Evolutionary conservation across 2,888 invertebrate genomes (phyloP), one percentile per base, ranked within the genome.

Genomic region (Eurytoma californica): DNA sequence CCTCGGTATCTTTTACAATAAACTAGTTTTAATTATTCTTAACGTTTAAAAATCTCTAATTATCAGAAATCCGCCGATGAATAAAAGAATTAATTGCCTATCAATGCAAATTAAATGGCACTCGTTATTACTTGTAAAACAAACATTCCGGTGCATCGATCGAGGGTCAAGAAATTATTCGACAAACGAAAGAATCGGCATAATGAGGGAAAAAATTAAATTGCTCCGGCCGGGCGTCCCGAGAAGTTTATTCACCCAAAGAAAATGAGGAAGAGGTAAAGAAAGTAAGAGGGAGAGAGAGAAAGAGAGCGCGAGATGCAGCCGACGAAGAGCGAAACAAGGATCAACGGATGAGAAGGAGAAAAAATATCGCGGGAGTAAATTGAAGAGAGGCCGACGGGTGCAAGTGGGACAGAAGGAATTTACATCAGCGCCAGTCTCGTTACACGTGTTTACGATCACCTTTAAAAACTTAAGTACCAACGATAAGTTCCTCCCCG

Each of bases 381-480:
- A 69, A 73, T 58, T 77, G 39, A 67, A 65, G 69, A 13, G 39
- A 39, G 9, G 9, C 39, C 9, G 9, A 0, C 39, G 39, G 39
- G 39, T 39, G 18, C 49, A 67, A 72, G 72, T 67, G 49, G 65
- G 72, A 61, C 30, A 57, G 63, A 60, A 70, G 58, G 68, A 72
- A 80, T 80, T 80, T 80, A 77, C 76, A 80, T 80, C 61, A 72
- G 58, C 73, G 20, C 65, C n/a, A 73, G 65, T 77, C 80, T 80
- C 76, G 81, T 83, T 83, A 84, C 82, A 83, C 83, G 81, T 83
- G 83, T 83, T 84, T 83, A 83, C 81, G 81, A 83, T 79, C 82
- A 79, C 79, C 82, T 82, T 83, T 83, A 83, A 83, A 83, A 80
- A 83, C 79, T 72, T 77, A 73, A 80, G 72, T 73, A 77, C 72